phyloP scores from a whole-genome alignment of 2,113 vertebrate genomes.

The Scalopus aquaticus region DNA sequence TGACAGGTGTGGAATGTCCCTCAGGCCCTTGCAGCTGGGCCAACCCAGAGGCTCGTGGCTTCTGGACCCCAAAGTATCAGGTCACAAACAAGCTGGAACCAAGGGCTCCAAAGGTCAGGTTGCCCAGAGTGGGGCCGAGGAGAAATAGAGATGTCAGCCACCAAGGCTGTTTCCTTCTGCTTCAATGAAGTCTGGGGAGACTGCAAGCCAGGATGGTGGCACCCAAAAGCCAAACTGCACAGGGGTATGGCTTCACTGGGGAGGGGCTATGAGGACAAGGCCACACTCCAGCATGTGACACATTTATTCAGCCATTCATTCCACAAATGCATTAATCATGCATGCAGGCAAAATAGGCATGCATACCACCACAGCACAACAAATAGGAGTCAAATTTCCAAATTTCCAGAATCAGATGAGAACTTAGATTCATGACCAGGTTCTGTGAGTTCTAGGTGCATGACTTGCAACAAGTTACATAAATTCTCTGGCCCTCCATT shows the following conservation, averaged over 20 bases:
- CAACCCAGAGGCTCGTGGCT: conserved; percentile 36
- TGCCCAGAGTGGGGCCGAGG: neutral
- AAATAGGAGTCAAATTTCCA: neutral
- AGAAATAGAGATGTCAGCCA: conserved; percentile 60
- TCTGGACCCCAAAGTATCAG: conserved; percentile 59
- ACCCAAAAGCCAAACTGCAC: neutral
- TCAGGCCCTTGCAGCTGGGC: conserved; percentile 48
- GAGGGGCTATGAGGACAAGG: neutral
- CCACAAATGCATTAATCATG: neutral
- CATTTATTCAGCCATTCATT: neutral
- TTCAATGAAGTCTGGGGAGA: neutral
- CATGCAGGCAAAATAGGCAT: too few species aligned
- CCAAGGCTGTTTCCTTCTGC: neutral
- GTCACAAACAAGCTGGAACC: conserved; percentile 55
- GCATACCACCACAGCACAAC: neutral
- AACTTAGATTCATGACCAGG: neutral
- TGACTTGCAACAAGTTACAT: neutral
- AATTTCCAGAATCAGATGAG: neutral
- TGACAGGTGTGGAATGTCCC: conserved; percentile 68
- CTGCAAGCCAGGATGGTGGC: neutral
- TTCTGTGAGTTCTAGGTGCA: neutral
- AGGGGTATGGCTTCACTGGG: neutral
- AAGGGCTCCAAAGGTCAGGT: conserved; percentile 61
- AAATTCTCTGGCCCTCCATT: neutral
- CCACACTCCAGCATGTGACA: neutral